Evolutionary conservation across 2,888 invertebrate genomes (phyloP), one percentile per base, ranked within the genome.

Genomic region (Adineta ricciae): DNA sequence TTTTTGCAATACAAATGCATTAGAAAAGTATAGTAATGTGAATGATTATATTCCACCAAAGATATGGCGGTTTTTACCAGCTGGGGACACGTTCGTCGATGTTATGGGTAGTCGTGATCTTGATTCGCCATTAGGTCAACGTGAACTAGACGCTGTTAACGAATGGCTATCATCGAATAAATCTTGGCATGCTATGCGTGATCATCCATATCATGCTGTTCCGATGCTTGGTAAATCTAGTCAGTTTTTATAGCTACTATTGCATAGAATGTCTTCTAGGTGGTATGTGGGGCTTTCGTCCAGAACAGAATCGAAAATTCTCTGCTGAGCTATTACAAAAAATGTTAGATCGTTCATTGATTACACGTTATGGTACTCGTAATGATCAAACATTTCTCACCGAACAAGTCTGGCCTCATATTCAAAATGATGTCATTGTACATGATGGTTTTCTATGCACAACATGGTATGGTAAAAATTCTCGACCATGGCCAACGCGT

Each of bases 381-480:
- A 24, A 21, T 73, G 85, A 85, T 73, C 85, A 85, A 83, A 73
- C 38, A 36, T 52, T 85, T 52, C 24, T 85, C n/a, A n/a, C 27
- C 4, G 36, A 73, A 19, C 64, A 56, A 41, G 32, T 85, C 11
- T 83, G 36, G 56, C 72, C 54, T 16, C 36, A 73, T 52, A 54
- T 82, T 1, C 49, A 85, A 50, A 16, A 85, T 38, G 41, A 64
- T 38, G 38, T 72, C n/a, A 72, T 83, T 14, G 82, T 72, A n/a
- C 85, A 85, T 54, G 85, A 85, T 46, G 83, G 85, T 52, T 54
- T 52, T 54, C n/a, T 32, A 24, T 85, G 85, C 41, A 50, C 5
- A 21, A 16, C 38, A 73, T 73, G 38, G 7, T 83, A 83, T 27
- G 85, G 85, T 41, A 41, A 83, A 46, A 73, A 36, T 41, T 73